phyloP scores from a whole-genome alignment of 2,113 vertebrate genomes.

The Mesocricetus auratus region DNA sequence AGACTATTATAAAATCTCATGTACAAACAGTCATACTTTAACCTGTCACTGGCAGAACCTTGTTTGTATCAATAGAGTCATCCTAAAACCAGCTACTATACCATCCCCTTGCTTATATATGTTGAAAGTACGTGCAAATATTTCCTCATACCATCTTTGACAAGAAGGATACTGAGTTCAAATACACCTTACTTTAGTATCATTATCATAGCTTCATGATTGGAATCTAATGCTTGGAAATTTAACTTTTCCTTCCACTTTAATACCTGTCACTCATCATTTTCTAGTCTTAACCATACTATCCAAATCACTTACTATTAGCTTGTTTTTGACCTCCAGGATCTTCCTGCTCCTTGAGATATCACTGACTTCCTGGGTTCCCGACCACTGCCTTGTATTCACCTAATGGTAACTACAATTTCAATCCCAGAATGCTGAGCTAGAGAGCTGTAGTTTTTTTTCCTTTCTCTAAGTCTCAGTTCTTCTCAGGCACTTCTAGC shows the following conservation, averaged over 20 bases:
- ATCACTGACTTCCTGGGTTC: conserved; percentile 54
- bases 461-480: conserved; percentile 57
- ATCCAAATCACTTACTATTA: conserved; percentile 52
- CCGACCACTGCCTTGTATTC: conserved; percentile 46
- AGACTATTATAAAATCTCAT: conserved; percentile 32
- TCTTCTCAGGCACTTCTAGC: conserved; percentile 16
- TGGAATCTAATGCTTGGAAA: conserved; percentile 36
- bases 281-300: conserved; percentile 17
- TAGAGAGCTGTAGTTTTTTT: conserved; percentile 55
- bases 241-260: conserved; percentile 1
- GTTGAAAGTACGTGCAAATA: conserved; percentile 23
- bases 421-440: conserved; percentile 40
- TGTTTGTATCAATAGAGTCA: conserved; percentile 34
- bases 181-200: conserved; percentile 44
- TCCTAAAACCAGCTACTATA: conserved; percentile 35
- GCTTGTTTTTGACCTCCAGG: conserved; percentile 66
- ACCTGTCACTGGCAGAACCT: conserved; percentile 14
- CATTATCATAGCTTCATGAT: not conserved
- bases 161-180: conserved; percentile 46
- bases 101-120: conserved; percentile 10
- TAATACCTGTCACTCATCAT: not conserved
- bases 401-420: conserved; percentile 56
- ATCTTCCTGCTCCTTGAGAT: conserved; percentile 63
- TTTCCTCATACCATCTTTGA: conserved; percentile 30
- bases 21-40: conserved; percentile 5